These are phyloP conservation scores for Melanostigma gelatinosum DNA, from an alignment of 2,113 vertebrate species.

Conservation along the genomic window DNA sequence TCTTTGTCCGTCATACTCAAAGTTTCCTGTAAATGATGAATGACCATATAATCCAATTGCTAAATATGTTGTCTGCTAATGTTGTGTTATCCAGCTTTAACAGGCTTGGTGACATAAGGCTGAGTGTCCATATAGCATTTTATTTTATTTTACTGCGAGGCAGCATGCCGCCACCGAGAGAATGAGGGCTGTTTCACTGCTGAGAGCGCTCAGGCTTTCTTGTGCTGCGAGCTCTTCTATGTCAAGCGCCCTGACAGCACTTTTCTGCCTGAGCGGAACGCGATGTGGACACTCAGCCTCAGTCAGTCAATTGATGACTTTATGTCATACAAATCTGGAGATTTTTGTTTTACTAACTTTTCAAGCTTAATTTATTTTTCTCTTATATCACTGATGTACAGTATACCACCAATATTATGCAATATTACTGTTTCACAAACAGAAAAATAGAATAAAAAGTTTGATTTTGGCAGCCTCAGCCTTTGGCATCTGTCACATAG, in stretches of 20 bases:
- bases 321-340: background rate
- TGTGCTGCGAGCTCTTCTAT: background rate
- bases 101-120: background rate
- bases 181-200: background rate
- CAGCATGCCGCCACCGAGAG: background rate
- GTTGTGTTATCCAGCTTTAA: background rate
- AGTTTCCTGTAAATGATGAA: conserved; percentile 23
- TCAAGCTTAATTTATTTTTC: background rate
- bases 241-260: background rate
- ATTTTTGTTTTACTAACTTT: conserved; percentile 18
- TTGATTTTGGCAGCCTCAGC: background rate
- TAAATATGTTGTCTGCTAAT: conserved; percentile 18
- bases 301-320: conserved; percentile 7
- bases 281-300: too few species aligned
- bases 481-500: background rate
- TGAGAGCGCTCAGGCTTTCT: background rate
- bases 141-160: background rate
- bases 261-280: background rate
- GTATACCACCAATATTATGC: background rate
- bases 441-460: background rate
- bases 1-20: conserved; percentile 21
- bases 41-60: conserved; percentile 41
- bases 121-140: background rate
- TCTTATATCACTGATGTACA: background rate
- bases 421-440: background rate